phyloP scores from a whole-genome alignment of 2,797 vertebrate genomes.

The Lacerta bilineata region DNA sequence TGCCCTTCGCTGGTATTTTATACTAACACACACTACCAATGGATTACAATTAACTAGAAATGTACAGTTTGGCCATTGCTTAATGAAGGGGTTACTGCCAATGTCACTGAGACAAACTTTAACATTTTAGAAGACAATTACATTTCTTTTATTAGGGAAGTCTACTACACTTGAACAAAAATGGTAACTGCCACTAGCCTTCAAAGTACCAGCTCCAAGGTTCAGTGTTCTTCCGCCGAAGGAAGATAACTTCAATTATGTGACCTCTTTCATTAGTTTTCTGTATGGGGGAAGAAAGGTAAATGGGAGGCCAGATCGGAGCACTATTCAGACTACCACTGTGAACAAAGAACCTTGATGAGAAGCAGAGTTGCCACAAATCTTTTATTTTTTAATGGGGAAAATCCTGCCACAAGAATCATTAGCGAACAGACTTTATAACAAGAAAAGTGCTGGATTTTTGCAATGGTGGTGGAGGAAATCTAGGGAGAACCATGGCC shows the following conservation, averaged over 20 bases:
- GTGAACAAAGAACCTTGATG: background rate
- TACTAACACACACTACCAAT: slow-evolving; percentile 12
- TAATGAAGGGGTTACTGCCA: slow-evolving; percentile 29
- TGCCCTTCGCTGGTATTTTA: slow-evolving; percentile 8
- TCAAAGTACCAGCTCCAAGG: background rate
- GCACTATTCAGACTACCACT: background rate
- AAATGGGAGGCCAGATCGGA: background rate
- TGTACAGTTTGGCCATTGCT: slow-evolving; percentile 1
- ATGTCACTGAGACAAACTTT: slow-evolving; percentile 40
- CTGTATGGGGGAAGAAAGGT: background rate
- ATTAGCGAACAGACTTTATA: background rate
- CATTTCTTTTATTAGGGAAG: slow-evolving; percentile 27
- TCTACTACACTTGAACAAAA: slow-evolving; percentile 27
- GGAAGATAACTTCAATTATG: background rate
- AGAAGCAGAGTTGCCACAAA: background rate
- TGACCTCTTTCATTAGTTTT: background rate
- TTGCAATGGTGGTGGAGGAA: background rate
- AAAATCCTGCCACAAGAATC: background rate
- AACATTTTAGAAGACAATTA: background rate
- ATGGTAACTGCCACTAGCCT: background rate
- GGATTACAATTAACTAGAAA: slow-evolving; percentile 34
- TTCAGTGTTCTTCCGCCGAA: background rate
- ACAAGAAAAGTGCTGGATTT: background rate
- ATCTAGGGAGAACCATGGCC: background rate
- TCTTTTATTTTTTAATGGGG: slow-evolving; percentile 12